These are phyloP conservation scores for Columba janthina DNA, from an alignment of 2,113 vertebrate species.

Conservation along the genomic window DNA sequence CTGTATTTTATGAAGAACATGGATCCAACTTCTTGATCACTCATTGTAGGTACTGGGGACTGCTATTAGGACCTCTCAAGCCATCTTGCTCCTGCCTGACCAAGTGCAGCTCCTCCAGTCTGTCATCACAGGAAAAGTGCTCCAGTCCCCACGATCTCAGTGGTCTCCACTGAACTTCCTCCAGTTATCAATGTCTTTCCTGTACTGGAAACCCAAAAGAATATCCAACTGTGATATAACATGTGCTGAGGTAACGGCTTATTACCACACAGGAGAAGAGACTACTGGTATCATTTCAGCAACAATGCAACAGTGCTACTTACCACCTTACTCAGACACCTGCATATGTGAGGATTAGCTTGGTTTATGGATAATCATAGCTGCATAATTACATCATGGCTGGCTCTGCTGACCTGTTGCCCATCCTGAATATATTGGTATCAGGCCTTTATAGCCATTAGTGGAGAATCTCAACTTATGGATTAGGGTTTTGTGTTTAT, in stretches of 20 bases:
- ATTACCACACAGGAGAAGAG: background rate
- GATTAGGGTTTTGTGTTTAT: background rate
- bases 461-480: background rate
- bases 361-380: background rate
- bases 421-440: background rate
- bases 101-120: background rate
- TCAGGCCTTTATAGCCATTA: background rate
- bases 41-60: fast-evolving
- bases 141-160: fast-evolving
- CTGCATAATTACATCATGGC: background rate
- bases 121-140: background rate
- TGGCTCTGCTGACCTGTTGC: background rate
- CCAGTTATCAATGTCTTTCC: background rate
- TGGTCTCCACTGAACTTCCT: background rate
- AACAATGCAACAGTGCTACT: background rate
- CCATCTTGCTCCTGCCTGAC: background rate
- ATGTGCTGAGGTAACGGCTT: background rate
- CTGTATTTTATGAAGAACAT: background rate
- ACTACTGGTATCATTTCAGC: background rate
- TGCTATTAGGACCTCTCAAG: background rate
- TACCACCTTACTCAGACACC: background rate
- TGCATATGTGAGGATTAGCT: background rate
- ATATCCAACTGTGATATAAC: background rate
- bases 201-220: background rate
- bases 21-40: background rate